Conservation (phyloP, 2,888 invertebrate genomes). For the Metallyticus violacea region DNA sequence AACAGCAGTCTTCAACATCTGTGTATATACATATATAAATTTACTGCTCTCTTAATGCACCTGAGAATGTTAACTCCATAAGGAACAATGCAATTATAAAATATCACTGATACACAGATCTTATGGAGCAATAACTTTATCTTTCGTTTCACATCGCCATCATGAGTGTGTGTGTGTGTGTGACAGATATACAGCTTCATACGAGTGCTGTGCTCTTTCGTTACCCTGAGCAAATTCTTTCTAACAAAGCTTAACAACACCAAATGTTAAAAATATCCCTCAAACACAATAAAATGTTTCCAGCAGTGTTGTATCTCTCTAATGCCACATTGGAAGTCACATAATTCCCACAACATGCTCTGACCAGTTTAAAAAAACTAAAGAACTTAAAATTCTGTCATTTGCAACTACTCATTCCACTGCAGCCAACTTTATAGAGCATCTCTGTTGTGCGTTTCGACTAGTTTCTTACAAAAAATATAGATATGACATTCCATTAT, state of each 20-base stretch:
- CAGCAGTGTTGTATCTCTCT: background rate
- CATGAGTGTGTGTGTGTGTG: background rate
- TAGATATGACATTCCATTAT: constrained; percentile 20
- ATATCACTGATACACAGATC: background rate
- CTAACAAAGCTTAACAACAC: constrained; percentile 1
- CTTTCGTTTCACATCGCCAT: too few species aligned
- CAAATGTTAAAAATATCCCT: background rate
- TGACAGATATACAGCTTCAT: background rate
- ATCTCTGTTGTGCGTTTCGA: constrained; percentile 27
- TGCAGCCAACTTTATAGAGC: background rate
- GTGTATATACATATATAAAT: background rate
- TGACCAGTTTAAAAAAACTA: background rate
- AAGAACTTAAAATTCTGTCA: background rate
- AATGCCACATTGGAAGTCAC: background rate
- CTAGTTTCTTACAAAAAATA: constrained; percentile 32
- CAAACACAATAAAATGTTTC: background rate
- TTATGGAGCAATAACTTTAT: too few species aligned
- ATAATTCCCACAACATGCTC: background rate
- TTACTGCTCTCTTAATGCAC: background rate
- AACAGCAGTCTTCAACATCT: background rate
- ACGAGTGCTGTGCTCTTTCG: background rate
- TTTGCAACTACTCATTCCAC: background rate
- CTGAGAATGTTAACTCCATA: background rate
- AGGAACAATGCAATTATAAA: background rate
- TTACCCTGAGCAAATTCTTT: constrained; percentile 8